A percentile compares a stretch with the other conserved stretches of the same genome.
phyloP scores from a whole-genome alignment of 2,888 invertebrate species.

The Agriopis aurantiaria region DNA sequence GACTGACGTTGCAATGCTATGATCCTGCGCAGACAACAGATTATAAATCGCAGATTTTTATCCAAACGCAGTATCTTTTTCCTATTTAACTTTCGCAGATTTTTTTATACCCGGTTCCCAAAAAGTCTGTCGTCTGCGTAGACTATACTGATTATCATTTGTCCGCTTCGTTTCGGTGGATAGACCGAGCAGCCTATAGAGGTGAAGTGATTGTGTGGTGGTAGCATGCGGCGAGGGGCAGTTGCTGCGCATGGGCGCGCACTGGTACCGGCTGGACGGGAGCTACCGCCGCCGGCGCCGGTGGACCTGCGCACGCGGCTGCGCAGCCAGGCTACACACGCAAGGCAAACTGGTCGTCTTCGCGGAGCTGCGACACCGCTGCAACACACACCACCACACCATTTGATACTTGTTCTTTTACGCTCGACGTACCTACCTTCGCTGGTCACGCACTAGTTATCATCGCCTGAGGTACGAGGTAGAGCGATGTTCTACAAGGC shows the following conservation, averaged over 20 bases:
- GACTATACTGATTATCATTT: not conserved
- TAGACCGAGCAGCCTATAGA: not conserved
- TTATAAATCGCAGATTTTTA: not conserved
- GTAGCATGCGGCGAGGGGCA: conserved; percentile 52
- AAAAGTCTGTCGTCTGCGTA: not conserved
- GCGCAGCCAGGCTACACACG: conserved; percentile 78
- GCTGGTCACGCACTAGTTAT: not conserved
- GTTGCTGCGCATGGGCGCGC: conserved; percentile 71
- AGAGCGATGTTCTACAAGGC: not conserved
- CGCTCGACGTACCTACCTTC: not conserved
- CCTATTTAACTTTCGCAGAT: too few relatives aligned
- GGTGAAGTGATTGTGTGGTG: conserved; percentile 21
- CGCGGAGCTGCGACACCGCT: conserved; percentile 70
- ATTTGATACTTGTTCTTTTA: conserved; percentile 53
- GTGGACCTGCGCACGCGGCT: conserved; percentile 79
- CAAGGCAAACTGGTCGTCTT: conserved; percentile 74
- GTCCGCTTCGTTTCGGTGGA: not conserved
- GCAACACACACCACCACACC: conserved; percentile 61
- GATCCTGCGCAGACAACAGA: not conserved
- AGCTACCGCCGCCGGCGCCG: conserved; percentile 71
- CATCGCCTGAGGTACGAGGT: not conserved
- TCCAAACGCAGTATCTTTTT: too few relatives aligned
- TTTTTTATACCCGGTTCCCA: too few relatives aligned
- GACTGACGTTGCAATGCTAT: not conserved
- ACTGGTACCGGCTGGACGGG: conserved; percentile 75